These are phyloP conservation scores for Gasterosteus nipponicus DNA, from an alignment of 2,113 vertebrate genomes.

Conservation along the genomic window DNA sequence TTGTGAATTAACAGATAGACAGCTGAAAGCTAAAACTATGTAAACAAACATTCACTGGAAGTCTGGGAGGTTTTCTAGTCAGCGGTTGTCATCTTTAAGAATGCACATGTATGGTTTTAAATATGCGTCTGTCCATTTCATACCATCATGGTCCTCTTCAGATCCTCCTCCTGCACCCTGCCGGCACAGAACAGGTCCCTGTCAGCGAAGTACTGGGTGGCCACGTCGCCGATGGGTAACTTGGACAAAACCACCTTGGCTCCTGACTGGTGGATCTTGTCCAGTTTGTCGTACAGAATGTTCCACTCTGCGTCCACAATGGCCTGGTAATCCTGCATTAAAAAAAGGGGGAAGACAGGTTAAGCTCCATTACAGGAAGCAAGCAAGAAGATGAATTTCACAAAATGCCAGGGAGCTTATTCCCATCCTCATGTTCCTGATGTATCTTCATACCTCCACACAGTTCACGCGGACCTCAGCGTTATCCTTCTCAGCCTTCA, in stretches of 20 bases:
- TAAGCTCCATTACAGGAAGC: fast-evolving
- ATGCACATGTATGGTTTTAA: background rate
- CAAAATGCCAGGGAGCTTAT: background rate
- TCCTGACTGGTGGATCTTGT: constrained; percentile 91
- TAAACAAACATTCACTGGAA: background rate
- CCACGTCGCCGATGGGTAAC: constrained; percentile 95
- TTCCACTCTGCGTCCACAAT: constrained; percentile 98
- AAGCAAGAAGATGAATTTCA: background rate
- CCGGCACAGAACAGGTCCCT: constrained; percentile 98
- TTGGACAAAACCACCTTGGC: constrained; percentile 97
- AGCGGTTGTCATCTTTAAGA: background rate
- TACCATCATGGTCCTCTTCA: constrained; percentile 99
- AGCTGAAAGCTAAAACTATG: background rate
- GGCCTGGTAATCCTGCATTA: constrained; percentile 94
- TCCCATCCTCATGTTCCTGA: background rate
- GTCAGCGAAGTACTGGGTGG: constrained; percentile 96
- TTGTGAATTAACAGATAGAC: background rate
- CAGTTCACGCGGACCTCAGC: constrained; percentile 92
- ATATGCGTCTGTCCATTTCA: background rate
- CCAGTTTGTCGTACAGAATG: constrained; percentile 97
- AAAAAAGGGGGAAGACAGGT: background rate
- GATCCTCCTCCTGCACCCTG: constrained; percentile 93
- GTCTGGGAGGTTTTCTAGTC: background rate
- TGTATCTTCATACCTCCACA: constrained; percentile 83
- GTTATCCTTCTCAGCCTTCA: constrained; percentile 98